Base-by-base conservation (phyloP, 1,140 invertebrate species). In the Drosophila guanche region DNA sequence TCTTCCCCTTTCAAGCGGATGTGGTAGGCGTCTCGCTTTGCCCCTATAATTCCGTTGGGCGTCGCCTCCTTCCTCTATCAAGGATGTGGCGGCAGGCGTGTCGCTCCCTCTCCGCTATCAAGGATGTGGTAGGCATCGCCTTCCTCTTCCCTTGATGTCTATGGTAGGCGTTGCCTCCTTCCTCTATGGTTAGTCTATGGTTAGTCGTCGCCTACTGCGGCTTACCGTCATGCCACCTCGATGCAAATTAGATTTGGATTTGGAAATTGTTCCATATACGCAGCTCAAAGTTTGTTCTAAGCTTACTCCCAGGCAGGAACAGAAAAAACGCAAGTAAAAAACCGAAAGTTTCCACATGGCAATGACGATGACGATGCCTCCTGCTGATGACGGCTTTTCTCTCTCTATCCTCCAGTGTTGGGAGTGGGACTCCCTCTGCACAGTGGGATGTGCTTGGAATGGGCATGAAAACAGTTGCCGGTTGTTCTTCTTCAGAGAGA, bases 181-280 rank as follows among this genome's bases (percentile, higher is more conserved):
- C 29, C 29, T 37, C 33, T 12, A 37, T 12, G 3, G 3, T 4
- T 4, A 10, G 33, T 27, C 25, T 27, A 12, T 37, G 33, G 33
- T 10, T 33, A 43, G 33, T 29, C 63, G 25, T 5, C 50, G 27
- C 57, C 69, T 43, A 29, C 68, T 55, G 56, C 43, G 57, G 69
- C 56, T 71, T 42, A 60, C 40, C 65, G 40, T 58, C 57, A 57
- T 70, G 63, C 66, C 45, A 41, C 40, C 53, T 45, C 45, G 52
- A 67, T 71, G 75, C 73, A 86, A 86, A 86, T 86, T 88, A 72
- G 83, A 78, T 86, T 86, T 81, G 58, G 63, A 74, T 74, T 66
- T 70, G 52, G 27, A 65, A 63, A 71, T 45, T 43, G 57, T 65
- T 10, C 41, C 22, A 16, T 23, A 42, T 27, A 43, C 29, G 52